Percentiles rank a stretch among this genome's conserved stretches.
Conservation (phyloP, 2,888 invertebrate species). For the Eristalinus aeneus region DNA sequence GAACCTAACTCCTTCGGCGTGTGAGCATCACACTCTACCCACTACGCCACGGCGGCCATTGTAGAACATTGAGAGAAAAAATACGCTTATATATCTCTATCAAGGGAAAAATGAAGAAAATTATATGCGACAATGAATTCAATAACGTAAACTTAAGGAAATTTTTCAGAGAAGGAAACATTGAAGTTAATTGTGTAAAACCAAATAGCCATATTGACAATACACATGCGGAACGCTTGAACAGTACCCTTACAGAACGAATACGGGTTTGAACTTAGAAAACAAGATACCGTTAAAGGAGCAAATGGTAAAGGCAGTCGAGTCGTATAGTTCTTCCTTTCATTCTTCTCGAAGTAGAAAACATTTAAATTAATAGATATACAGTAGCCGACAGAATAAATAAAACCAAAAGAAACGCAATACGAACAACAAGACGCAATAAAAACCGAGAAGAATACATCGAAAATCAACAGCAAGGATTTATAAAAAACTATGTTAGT, state of each 20-base stretch:
- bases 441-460: not conserved
- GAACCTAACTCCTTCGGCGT: no score
- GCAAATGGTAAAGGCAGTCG: slow-evolving; percentile 1
- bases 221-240: not conserved
- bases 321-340: not conserved
- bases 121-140: slow-evolving; percentile 36
- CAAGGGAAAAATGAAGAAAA: no score
- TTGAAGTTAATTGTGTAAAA: not conserved
- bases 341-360: not conserved
- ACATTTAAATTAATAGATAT: no score
- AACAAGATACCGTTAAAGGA: not conserved
- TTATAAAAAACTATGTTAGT: not conserved
- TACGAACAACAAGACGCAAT: not conserved
- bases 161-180: not conserved
- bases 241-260: not conserved
- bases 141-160: not conserved
- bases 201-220: not conserved
- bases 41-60: no score
- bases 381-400: not conserved
- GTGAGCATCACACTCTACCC: no score
- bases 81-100: slow-evolving; percentile 9
- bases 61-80: not conserved
- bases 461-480: not conserved
- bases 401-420: not conserved
- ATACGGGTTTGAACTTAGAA: not conserved